Evolutionary conservation across 2,888 invertebrate genomes (phyloP), one percentile per base, ranked within the genome.

Genomic region (Arctia plantaginis): DNA sequence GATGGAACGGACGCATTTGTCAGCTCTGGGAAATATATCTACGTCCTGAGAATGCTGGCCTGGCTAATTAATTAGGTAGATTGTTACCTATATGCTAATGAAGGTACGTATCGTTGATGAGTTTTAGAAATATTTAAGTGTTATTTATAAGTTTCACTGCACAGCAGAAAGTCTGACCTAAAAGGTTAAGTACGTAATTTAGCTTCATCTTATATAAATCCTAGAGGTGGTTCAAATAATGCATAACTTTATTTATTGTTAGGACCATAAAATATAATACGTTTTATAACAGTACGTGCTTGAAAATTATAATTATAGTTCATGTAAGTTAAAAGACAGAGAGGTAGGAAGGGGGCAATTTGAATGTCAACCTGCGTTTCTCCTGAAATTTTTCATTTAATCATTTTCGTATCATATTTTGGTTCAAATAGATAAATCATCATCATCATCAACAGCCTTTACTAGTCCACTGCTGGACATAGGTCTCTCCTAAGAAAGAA

Each of bases 1-100:
- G 95, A 95, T 94, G 95, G 95, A 95, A 90, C 90, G 95, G 90
- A 90, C 92, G 90, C 95, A 95, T 95, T 95, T 95, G 95, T 95
- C 95, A 95, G 93, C 86, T 90, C 87, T 87, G 91, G 94, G 91
- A 94, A 92, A 93, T 94, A 94, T 95, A 91, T 90, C 91, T 88
- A 88, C 86, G 92, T 90, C 90, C 87, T 90, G 88, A 88, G 87
- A 91, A 91, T 91, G 80, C 88, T 86, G 87, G 82, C 80, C 85
- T 86, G 90, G 88, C 89, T 92, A 93, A 95, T 95, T 95, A 95
- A 95, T 95, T 94, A 93, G 91, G 89, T 87, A 87, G 88, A 88
- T 88, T 90, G 86, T 83, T 89, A 82, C 83, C 83, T 83, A 89
- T 91, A 94, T 93, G 91, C 88, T 93, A 94, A 94, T 93, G 93